Evolutionary conservation across 30 jellyfish, hydroid and myxozoan genomes (phyloP).

Genomic region (Hydra vulgaris): DNA sequence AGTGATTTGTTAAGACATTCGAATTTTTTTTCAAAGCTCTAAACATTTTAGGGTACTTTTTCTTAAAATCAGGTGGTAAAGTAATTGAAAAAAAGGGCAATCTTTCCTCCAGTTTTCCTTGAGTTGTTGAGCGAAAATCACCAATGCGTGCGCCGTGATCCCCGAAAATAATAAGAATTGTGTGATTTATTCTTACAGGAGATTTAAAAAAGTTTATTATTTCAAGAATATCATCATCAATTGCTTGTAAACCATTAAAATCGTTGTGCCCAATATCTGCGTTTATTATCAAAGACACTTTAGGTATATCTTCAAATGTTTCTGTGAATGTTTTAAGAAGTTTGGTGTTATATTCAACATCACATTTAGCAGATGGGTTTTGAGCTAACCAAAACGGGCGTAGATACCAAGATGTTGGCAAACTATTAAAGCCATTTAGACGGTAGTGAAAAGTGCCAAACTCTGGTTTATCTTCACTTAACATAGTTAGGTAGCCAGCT

Average conservation of each 20-base stretch:
- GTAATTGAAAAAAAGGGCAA: conserved; percentile 60
- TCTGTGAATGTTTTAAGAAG: conserved; percentile 9
- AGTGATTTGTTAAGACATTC: conserved; percentile 47
- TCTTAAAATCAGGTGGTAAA: conserved; percentile 38
- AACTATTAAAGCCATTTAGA: conserved; percentile 44
- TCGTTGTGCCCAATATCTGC: conserved; percentile 30
- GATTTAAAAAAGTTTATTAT: conserved; percentile 13
- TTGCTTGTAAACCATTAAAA: conserved; percentile 1
- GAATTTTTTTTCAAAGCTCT: conserved; percentile 39
- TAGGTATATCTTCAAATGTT: conserved; percentile 10
- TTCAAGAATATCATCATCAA: conserved; percentile 25
- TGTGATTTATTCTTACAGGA: conserved; percentile 20
- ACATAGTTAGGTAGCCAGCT: conserved; percentile 41
- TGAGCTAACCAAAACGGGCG: conserved; percentile 55
- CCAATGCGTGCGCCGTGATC: conserved; percentile 71
- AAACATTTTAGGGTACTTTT: conserved; percentile 21
- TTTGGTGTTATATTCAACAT: conserved; percentile 1
- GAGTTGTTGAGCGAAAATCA: conserved; percentile 39
- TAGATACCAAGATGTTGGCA: conserved; percentile 56
- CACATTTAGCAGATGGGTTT: neutral
- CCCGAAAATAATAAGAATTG: conserved; percentile 45
- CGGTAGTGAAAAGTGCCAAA: conserved; percentile 50
- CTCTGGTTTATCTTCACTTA: conserved; percentile 37
- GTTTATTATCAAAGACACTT: conserved; percentile 25
- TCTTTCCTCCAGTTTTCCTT: conserved; percentile 73